Evolutionary conservation across 2,113 vertebrate genomes (phyloP), one percentile per base, ranked within the genome.

Genomic region (Catharus minimus): DNA sequence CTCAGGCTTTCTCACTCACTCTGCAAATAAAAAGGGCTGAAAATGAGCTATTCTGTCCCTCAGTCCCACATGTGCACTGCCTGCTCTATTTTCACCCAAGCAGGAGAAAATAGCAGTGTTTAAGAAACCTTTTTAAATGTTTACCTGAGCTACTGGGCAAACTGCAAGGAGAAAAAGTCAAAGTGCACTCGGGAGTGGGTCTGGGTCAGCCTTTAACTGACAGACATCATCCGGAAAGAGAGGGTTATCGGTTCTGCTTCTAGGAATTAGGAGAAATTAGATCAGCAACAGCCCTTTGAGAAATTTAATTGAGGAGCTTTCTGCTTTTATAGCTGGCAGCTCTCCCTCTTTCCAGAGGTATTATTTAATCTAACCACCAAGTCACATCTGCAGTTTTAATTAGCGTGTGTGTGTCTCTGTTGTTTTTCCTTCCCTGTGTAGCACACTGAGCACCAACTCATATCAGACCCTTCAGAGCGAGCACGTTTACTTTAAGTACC

Each of bases 321-420:
- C 53, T 94, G 57, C 16, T 84, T 95, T 94, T 78, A 27, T 79
- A 81, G 74, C 47, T 95, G 73, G 62, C 87, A 92, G 66, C 27
- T 82, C 24, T 60, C 53, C 13, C 23, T 78, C 62, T 92, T 94
- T 96, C 81, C 90, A 92, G 81, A 94, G 83, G 86, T 94, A 58
- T 90, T 94, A 85, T 92, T 95, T 95, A 92, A 93, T 94, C 77
- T 94, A 82, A 30, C 43, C 69, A 79, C 74, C 62, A 76, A 94
- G 58, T 82, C 92, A 92, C 77, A 93, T 94, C 86, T 95, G 83
- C 77, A 86, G 86, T 86, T 95, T 95, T 90, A 95, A 94, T 93
- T 93, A 94, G 55, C 36, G 19, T 86, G 56, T 83, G 33, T 68
- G 33, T 73, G 32, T 88, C 22, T 80, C 66, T 91, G 49, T 91